Evolutionary conservation across 2,113 vertebrate species (phyloP).

Genomic region (Apteryx owenii): DNA sequence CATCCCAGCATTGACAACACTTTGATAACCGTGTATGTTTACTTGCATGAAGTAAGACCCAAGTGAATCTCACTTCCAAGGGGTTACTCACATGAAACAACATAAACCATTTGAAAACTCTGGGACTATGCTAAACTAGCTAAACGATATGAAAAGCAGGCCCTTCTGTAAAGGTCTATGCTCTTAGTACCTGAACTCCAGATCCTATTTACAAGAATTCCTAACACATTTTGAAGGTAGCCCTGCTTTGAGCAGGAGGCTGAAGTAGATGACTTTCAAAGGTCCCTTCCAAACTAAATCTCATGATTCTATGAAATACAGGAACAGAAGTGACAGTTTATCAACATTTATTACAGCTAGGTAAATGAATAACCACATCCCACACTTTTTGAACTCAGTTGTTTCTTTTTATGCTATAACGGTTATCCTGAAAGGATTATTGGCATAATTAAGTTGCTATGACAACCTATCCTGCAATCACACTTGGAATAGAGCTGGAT

Average conservation of each 20-base stretch:
- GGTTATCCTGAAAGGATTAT: neutral
- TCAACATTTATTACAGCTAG: conserved; percentile 38
- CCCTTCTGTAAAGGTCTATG: neutral
- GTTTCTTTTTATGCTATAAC: conserved; percentile 40
- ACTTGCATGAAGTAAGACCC: neutral
- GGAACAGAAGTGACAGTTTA: conserved; percentile 24
- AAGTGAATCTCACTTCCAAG: neutral
- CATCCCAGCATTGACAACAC: neutral
- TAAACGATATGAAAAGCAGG: neutral
- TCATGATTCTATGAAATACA: neutral
- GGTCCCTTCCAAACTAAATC: neutral
- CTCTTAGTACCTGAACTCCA: neutral
- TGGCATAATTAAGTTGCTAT: conserved; percentile 53
- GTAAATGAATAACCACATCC: conserved; percentile 37
- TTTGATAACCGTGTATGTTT: neutral
- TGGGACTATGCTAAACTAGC: neutral
- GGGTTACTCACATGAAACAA: neutral
- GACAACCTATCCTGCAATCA: conserved; percentile 21
- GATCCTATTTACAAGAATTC: neutral
- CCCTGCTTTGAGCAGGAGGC: conserved; percentile 16
- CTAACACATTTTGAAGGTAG: neutral
- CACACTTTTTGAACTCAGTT: conserved; percentile 45
- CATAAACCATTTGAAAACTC: neutral
- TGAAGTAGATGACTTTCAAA: neutral
- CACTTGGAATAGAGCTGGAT: neutral